Base-by-base conservation (phyloP, 2,888 invertebrate genomes). In the Hofmannophila pseudospretella region DNA sequence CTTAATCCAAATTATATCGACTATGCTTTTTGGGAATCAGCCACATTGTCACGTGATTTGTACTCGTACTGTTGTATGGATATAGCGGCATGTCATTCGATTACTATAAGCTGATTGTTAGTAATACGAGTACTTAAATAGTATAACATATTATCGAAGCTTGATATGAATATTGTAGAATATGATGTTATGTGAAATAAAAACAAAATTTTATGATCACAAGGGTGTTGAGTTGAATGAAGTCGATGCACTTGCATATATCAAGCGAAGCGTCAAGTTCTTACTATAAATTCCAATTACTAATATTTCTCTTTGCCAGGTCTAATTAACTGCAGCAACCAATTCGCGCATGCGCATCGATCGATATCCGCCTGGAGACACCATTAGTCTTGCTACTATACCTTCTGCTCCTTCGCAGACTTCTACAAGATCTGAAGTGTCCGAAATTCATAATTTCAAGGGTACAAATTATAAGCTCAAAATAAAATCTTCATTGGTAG, bases 1-100 rank as follows among this genome's bases (percentile, higher is more conserved):
- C 57, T 73, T 84, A 86, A 86, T 86, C 84, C 81, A 74, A 82
- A 79, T 80, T 79, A 78, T 84, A 79, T 79, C 72, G 77, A 81
- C 78, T 80, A 80, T 78, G 72, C 75, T 73, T 75, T 68, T 75
- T 66, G 65, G 63, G 67, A 70, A 66, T 69, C 53, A 54, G 55
- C 62, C 58, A 67, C 65, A 73, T 77, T 77, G 74, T 76, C 76
- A 73, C 72, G 62, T 75, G 72, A 79, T 80, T 74, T 64, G 63
- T 68, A 59, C 61, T 74, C 63, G 63, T 68, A 59, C 61, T 55
- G 66, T 70, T 63, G 64, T 70, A 57, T 54, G 52, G 59, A 59
- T 56, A 52, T 56, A 52, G 54, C 50, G 56, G 54, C 49, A 36
- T 50, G 47, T 53, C 54, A 53, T 54, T 54, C 44, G 54, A 53